A percentile compares a stretch with the other conserved stretches of the same genome.
Conservation (phyloP, 2,113 vertebrate species). For the Ciconia maguari region DNA sequence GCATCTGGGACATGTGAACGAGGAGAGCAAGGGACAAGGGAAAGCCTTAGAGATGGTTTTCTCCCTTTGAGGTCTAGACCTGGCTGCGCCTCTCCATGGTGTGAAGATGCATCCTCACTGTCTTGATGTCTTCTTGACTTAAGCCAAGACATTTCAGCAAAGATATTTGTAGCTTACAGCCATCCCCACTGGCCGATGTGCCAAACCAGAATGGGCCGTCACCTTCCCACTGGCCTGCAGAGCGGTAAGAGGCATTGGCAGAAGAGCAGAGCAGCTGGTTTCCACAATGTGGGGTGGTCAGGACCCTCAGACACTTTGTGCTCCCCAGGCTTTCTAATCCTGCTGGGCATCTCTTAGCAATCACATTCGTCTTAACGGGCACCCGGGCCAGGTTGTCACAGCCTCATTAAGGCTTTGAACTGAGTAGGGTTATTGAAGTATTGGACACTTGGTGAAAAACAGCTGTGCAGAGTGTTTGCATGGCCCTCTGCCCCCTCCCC, state of each 20-base stretch:
- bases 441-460: not conserved
- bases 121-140: not conserved
- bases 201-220: not conserved
- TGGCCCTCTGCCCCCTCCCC: not conserved
- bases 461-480: not conserved
- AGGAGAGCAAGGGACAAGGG: not conserved
- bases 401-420: not conserved
- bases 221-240: not conserved
- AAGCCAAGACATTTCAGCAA: not conserved
- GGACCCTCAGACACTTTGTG: not conserved
- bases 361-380: not conserved
- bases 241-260: not conserved
- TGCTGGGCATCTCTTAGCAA: not conserved
- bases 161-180: not conserved
- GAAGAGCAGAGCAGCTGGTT: not conserved
- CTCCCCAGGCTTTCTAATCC: not conserved
- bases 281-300: not conserved
- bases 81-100: not conserved
- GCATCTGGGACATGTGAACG: not conserved
- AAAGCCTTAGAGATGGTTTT: not conserved
- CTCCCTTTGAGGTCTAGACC: not conserved
- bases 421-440: not conserved
- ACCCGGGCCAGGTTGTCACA: not conserved
- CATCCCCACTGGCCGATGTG: rapidly evolving
- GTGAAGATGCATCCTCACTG: rapidly evolving